Percentiles rank a stretch among this genome's conserved stretches.
Conservation (phyloP, 37 sponge, comb jelly and placozoan genomes). For the Bolinopsis microptera region DNA sequence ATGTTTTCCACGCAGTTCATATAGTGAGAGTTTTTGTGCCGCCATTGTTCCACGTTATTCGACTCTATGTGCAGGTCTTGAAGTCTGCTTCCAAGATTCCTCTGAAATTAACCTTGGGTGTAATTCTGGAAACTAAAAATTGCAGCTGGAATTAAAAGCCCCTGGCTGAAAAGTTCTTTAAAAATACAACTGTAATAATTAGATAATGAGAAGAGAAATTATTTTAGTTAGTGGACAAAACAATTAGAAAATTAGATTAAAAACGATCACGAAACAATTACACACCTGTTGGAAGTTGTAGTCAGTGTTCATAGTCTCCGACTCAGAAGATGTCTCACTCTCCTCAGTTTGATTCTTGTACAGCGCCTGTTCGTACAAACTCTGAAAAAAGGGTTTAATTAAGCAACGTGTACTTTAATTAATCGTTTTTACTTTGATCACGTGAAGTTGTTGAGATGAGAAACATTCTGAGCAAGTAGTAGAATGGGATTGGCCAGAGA, state of each 20-base stretch:
- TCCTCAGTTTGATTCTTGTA: not conserved
- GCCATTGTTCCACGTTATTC: slow-evolving; percentile 39
- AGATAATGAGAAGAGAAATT: no score
- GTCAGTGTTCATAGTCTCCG: not conserved
- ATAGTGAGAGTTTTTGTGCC: slow-evolving; percentile 2
- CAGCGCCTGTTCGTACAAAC: not conserved
- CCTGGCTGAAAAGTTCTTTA: no score
- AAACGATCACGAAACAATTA: no score
- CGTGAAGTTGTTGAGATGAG: no score
- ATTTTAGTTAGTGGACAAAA: no score
- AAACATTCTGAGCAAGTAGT: no score
- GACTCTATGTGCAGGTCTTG: slow-evolving; percentile 21
- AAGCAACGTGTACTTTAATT: not conserved
- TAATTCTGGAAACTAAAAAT: no score
- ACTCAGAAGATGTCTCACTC: slow-evolving; percentile 12
- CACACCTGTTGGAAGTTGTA: slow-evolving; percentile 20
- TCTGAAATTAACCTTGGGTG: not conserved
- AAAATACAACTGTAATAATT: no score
- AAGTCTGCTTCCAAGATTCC: slow-evolving; percentile 29
- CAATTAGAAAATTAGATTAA: no score
- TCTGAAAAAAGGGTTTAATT: not conserved
- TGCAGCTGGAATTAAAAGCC: no score
- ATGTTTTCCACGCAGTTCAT: slow-evolving; percentile 46
- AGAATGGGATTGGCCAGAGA: no score
- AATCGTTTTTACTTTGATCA: no score